Evolutionary conservation across 2,888 invertebrate genomes (phyloP).

Genomic region (Entomobrya multifasciata): DNA sequence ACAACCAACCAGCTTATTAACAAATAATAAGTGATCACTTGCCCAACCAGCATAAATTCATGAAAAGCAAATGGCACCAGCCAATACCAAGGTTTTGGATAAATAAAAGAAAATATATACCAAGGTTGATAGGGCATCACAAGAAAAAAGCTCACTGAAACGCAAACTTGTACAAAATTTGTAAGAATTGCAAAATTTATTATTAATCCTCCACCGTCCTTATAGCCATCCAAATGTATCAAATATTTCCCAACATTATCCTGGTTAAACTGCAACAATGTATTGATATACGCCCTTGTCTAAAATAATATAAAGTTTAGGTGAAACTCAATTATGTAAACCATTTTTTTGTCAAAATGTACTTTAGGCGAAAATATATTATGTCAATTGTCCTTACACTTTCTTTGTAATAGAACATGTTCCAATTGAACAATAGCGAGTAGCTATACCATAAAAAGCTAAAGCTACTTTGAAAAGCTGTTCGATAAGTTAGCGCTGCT

Average conservation of each 20-base stretch:
- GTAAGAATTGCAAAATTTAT: constrained; percentile 44
- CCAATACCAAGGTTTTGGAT: constrained; percentile 58
- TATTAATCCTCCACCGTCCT: constrained; percentile 54
- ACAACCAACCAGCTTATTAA: constrained; percentile 54
- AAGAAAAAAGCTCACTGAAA: constrained; percentile 53
- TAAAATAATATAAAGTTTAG: too few species aligned
- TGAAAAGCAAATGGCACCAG: constrained; percentile 71
- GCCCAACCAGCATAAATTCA: constrained; percentile 62
- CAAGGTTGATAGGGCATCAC: constrained; percentile 68
- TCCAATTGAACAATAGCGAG: too few species aligned
- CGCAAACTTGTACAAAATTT: constrained; percentile 58
- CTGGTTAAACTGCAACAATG: constrained; percentile 44
- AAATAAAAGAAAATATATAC: constrained; percentile 70
- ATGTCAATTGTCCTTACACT: too few species aligned
- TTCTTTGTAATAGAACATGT: too few species aligned
- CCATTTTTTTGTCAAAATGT: too few species aligned
- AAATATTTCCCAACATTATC: constrained; percentile 40
- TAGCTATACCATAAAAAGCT: too few species aligned
- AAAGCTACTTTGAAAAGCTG: too few species aligned
- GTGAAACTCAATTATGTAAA: too few species aligned
- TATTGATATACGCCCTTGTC: constrained; percentile 65
- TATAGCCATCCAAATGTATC: constrained; percentile 40
- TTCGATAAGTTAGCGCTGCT: too few species aligned
- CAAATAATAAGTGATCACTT: constrained; percentile 48
- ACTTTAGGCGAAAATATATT: too few species aligned